Conservation (phyloP, 1,140 invertebrate species). For the Oryctes rhinoceros region DNA sequence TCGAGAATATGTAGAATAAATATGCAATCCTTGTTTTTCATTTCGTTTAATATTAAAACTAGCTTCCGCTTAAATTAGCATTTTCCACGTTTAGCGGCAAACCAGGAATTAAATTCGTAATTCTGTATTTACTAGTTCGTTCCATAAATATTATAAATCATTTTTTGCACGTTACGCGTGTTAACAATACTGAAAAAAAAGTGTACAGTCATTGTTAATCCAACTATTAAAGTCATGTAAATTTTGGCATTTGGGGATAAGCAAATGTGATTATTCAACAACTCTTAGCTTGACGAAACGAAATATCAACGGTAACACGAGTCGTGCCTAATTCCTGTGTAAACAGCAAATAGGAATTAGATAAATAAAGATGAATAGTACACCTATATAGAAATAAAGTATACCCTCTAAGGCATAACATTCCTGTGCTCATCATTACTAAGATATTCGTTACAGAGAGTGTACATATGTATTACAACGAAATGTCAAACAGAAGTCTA, state of each 20-base stretch:
- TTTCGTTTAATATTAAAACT: too few species aligned
- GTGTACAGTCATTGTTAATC: too few species aligned
- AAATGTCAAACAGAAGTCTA: conserved; percentile 26
- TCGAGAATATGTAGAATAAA: too few species aligned
- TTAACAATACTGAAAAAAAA: too few species aligned
- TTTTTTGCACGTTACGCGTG: too few species aligned
- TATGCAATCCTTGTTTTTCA: too few species aligned
- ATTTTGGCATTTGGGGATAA: not conserved
- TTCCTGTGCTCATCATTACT: not conserved
- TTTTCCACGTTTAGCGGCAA: too few species aligned
- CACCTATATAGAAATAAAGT: not conserved
- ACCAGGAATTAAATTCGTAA: too few species aligned
- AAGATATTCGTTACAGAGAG: not conserved
- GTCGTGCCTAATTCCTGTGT: not conserved
- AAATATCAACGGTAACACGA: not conserved
- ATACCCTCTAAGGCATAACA: conserved; percentile 19
- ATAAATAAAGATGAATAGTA: not conserved
- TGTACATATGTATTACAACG: not conserved
- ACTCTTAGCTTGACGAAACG: not conserved
- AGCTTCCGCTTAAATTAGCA: too few species aligned
- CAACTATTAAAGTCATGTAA: not conserved
- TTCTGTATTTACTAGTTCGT: too few species aligned
- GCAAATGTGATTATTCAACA: not conserved
- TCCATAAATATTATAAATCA: too few species aligned
- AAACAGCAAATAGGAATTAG: not conserved